Evolutionary conservation across 1,140 invertebrate genomes (phyloP).

Genomic region (Antheraea pernyi): DNA sequence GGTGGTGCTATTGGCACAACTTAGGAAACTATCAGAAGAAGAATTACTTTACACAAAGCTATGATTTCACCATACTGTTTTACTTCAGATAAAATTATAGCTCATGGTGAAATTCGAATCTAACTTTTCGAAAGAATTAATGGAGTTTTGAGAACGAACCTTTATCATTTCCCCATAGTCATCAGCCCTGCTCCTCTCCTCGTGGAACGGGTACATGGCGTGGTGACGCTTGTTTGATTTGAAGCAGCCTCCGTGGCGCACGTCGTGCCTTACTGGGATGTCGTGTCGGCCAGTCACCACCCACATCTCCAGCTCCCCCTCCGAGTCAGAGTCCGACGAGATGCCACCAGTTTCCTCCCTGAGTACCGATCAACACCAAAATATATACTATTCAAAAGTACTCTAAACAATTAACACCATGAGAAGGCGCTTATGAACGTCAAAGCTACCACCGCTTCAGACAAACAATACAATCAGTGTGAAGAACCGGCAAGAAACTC

Average conservation of each 20-base stretch:
- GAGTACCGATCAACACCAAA: neutral
- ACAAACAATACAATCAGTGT: neutral
- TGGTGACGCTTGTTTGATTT: conserved; percentile 96
- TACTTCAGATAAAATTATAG: too few species aligned
- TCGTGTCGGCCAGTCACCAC: conserved; percentile 91
- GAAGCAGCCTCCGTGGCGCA: conserved; percentile 87
- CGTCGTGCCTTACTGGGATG: conserved; percentile 91
- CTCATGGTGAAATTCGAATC: too few species aligned
- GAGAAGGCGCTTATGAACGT: too few species aligned
- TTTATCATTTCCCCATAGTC: conserved; percentile 97
- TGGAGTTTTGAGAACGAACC: conserved; percentile 46
- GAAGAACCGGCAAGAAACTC: too few species aligned
- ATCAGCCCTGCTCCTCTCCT: conserved; percentile 94
- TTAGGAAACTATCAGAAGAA: too few species aligned
- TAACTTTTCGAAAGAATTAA: too few species aligned
- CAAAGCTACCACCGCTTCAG: too few species aligned
- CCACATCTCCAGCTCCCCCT: conserved; percentile 91
- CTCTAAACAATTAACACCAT: too few species aligned
- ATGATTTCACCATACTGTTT: too few species aligned
- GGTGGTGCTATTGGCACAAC: too few species aligned
- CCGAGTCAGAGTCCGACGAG: conserved; percentile 85
- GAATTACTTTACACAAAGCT: too few species aligned
- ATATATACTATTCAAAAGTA: too few species aligned
- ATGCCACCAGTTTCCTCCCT: conserved; percentile 83
- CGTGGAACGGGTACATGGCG: conserved; percentile 97